phyloP scores from a whole-genome alignment of 1,140 invertebrate genomes.

The Solenopsis fugax region DNA sequence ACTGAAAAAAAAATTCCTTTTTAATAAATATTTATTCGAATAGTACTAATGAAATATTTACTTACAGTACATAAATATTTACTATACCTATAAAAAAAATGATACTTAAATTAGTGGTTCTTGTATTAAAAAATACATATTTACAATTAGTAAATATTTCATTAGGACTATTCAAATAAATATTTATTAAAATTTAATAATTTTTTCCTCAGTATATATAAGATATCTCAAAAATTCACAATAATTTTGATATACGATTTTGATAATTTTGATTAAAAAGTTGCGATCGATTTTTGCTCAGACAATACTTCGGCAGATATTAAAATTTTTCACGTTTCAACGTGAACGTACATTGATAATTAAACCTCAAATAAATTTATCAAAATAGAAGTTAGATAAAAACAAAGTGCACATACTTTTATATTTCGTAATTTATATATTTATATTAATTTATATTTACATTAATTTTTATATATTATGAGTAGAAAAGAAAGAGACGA shows the following conservation, averaged over 20 bases:
- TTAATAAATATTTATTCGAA: no score
- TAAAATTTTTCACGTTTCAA: background rate
- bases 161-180: no score
- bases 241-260: background rate
- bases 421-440: constrained; percentile 16
- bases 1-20: no score
- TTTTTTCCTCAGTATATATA: no score
- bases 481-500: background rate
- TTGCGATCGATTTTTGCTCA: background rate
- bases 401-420: background rate
- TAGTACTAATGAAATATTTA: no score
- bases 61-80: no score
- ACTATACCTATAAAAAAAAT: no score
- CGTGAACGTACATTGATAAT: background rate
- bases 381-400: background rate
- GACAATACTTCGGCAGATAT: background rate
- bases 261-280: no score
- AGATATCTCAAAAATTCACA: background rate
- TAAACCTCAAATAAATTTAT: background rate
- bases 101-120: no score
- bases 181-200: no score
- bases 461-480: background rate
- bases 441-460: background rate
- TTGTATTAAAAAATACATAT: no score
- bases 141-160: no score